These are phyloP conservation scores for Gorilla gorilla DNA, from an alignment of 2,113 vertebrate species.

Conservation along the genomic window DNA sequence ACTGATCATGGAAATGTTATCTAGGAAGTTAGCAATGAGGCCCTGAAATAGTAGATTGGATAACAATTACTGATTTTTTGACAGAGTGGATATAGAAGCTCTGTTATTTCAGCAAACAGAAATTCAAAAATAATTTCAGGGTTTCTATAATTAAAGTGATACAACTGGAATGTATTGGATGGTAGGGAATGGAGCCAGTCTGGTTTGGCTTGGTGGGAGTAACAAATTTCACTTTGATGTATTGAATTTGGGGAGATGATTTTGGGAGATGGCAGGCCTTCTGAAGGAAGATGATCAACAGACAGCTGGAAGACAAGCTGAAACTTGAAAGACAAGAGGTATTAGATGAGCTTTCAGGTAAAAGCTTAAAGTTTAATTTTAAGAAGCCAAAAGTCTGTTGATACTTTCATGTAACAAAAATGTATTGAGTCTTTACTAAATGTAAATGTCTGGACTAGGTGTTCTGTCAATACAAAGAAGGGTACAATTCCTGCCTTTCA, in stretches of 20 bases:
- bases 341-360: background rate
- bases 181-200: background rate
- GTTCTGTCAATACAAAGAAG: background rate
- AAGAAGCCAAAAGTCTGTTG: background rate
- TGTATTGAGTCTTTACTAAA: background rate
- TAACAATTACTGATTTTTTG: background rate
- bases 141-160: background rate
- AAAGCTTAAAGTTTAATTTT: background rate
- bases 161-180: background rate
- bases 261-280: background rate
- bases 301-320: background rate
- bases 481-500: background rate
- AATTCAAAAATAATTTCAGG: background rate
- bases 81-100: background rate
- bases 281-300: background rate
- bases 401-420: background rate
- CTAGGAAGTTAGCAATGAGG: background rate
- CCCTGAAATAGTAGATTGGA: background rate
- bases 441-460: background rate
- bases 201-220: background rate
- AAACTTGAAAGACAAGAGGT: too few relatives aligned
- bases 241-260: background rate
- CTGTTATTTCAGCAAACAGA: conserved; percentile 11
- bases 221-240: background rate
- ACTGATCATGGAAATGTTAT: background rate